Base-by-base conservation (phyloP, 2,797 vertebrate species). In the Gephyroberyx darwinii region DNA sequence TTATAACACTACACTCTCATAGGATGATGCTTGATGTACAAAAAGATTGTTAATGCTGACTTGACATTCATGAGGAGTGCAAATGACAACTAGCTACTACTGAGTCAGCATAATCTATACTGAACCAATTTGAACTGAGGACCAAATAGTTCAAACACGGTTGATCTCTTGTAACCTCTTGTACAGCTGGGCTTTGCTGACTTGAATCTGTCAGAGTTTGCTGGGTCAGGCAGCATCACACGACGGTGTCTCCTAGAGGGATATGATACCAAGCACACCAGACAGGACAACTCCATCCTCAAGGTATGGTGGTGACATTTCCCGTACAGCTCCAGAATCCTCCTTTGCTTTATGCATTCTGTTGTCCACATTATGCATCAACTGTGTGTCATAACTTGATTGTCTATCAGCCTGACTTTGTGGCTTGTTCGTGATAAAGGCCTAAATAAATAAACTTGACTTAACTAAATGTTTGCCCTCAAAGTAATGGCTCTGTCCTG, bases 281-380 rank as follows among this genome's bases (percentile, higher is more conserved):
- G 98, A 76, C 98, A 99, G 80, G 98, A 99, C 85, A 99, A 99
- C 91, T 99, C 98, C 58, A 99, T 99, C 90, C 95, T 99, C 74
- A 99, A 99, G 96, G 97, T 98, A 93, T 17, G 65, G 4, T 7
- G 2, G 16, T 48, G 16, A 58, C 14, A 58, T n/a, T 20, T 55
- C 17, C 2, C 2, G 19, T 17, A 59, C 20, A 13, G 26, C 16
- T 31, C 13, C 16, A 2, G 16, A 35, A 37, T 20, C 35, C 5
- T 20, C 1, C 9, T 5, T 39, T 8, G 26, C 26, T 2, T 26
- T 26, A 26, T 26, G 26, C 26, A 26, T 26, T 26, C 26, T 26
- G 26, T 26, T 26, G 26, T 26, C 26, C 26, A 26, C 26, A 26
- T 26, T 26, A 2, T 26, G 26, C 26, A 26, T 26, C 26, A 26